phyloP scores from a whole-genome alignment of 2,113 vertebrate genomes.

The Thunnus maccoyii region DNA sequence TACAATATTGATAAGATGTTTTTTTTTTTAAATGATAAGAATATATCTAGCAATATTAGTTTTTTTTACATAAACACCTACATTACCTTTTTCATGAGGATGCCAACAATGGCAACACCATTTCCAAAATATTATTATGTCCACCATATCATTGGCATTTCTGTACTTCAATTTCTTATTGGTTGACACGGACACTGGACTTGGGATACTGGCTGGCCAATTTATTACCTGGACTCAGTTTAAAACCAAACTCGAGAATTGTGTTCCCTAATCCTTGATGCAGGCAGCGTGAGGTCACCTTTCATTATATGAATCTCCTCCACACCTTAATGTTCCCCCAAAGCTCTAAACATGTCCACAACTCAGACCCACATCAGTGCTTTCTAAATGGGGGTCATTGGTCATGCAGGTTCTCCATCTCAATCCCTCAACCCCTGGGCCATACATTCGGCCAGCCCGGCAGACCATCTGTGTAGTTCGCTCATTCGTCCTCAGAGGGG shows the following conservation, averaged over 20 bases:
- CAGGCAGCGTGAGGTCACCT: neutral
- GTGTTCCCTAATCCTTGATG: neutral
- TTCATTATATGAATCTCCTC: slow-evolving; percentile 26
- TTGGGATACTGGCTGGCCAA: too few relatives aligned
- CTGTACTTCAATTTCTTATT: too few relatives aligned
- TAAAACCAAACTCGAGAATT: neutral
- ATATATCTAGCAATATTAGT: too few relatives aligned
- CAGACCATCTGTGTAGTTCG: slow-evolving; percentile 57
- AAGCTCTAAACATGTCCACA: neutral
- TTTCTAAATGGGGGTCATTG: slow-evolving; percentile 23
- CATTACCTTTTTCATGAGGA: too few relatives aligned
- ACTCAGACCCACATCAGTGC: slow-evolving; percentile 5
- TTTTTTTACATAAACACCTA: too few relatives aligned
- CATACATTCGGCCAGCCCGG: neutral
- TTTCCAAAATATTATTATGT: too few relatives aligned
- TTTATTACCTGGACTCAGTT: too few relatives aligned
- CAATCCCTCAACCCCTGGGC: slow-evolving; percentile 20
- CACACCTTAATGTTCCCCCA: neutral
- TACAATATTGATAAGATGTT: too few relatives aligned
- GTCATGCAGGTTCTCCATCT: slow-evolving; percentile 34
- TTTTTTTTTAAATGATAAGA: too few relatives aligned
- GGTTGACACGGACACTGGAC: too few relatives aligned
- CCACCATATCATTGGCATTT: too few relatives aligned
- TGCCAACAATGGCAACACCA: too few relatives aligned
- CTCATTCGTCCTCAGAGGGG: slow-evolving; percentile 49